Base-by-base conservation (phyloP, 2,797 vertebrate species). In the Eremophila alpestris region DNA sequence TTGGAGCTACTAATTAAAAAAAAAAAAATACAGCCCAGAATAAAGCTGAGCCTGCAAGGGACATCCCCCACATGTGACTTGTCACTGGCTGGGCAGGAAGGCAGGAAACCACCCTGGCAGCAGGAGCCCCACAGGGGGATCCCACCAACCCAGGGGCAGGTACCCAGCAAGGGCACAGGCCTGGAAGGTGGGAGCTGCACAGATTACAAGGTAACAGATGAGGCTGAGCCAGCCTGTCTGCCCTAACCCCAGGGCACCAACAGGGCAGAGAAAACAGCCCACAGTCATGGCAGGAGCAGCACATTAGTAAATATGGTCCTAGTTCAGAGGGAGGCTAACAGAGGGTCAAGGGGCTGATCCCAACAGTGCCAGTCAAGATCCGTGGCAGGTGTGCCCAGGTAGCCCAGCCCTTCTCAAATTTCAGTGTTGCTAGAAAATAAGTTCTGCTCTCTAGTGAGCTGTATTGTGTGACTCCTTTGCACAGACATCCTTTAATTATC, bases 361-460 rank as follows among this genome's bases (percentile, higher is more conserved):
- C 80, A 63, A 9, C 21, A 32, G 38, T 2, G n/a, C 2, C 64
- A 48, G 43, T 16, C 49, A 60, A 68, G 46, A 34, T 27, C 62
- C 3, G 1, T 1, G 8, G 30, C 16, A 75, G 43, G 30, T 73
- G 55, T 0, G 0, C n/a, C 34, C 34, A 79, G 23, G 9, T 3
- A 43, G 26, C 22, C 38, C 40, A 63, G 38, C 6, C 22, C 11
- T 48, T 34, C 75, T 65, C 71, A 58, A 26, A 78, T 56, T 69
- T n/a, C 70, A 65, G 1, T 10, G 11, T 8, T 74, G 56, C 40
- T 43, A 29, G 52, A 65, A 95, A 78, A 12, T 8, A 86, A 52
- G n/a, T 59, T 56, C 52, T 38, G 56, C 11, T 69, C 46, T 78
- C 46, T 13, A 16, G 24, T 17, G 36, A 91, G 51, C 3, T 65